Percentiles rank a stretch among this genome's conserved stretches.
These are phyloP conservation scores for Macrosoma leucophasiata DNA, from an alignment of 2,888 invertebrate species.

Conservation along the genomic window DNA sequence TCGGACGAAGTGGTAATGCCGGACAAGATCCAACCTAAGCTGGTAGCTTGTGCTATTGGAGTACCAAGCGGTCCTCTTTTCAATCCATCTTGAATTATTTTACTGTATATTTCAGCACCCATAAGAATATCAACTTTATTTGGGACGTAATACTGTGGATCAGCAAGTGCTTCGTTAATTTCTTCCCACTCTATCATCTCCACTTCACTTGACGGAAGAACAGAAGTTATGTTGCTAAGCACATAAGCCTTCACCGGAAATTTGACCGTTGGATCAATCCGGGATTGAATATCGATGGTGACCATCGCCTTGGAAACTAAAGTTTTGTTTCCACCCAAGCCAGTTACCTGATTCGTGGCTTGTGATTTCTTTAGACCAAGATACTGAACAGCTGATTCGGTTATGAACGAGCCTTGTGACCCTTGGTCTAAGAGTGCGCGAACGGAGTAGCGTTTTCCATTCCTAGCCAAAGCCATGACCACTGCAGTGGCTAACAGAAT, in stretches of 20 bases:
- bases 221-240: conserved; percentile 12
- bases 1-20: too few relatives aligned
- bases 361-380: conserved; percentile 12
- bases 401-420: conserved; percentile 14
- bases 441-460: conserved; percentile 1
- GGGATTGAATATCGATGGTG: conserved; percentile 18
- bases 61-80: conserved; percentile 2
- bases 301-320: conserved; percentile 17
- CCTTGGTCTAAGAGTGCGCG: conserved; percentile 15
- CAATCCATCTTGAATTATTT: conserved; percentile 12
- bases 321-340: conserved; percentile 11
- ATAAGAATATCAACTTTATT: conserved; percentile 16
- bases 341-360: conserved; percentile 3
- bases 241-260: conserved; percentile 10
- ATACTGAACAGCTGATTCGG: conserved; percentile 13
- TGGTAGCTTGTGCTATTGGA: conserved; percentile 11
- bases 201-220: too few relatives aligned
- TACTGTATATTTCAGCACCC: conserved; percentile 14
- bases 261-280: conserved; percentile 6
- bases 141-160: conserved; percentile 10
- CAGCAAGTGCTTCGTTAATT: too few relatives aligned
- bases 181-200: too few relatives aligned
- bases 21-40: conserved; percentile 16
- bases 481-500: conserved; percentile 29
- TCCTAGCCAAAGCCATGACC: conserved; percentile 20